Evolutionary conservation across 2,888 invertebrate species (phyloP), one percentile per base, ranked within the genome.

Genomic region (Drosophila birchii): DNA sequence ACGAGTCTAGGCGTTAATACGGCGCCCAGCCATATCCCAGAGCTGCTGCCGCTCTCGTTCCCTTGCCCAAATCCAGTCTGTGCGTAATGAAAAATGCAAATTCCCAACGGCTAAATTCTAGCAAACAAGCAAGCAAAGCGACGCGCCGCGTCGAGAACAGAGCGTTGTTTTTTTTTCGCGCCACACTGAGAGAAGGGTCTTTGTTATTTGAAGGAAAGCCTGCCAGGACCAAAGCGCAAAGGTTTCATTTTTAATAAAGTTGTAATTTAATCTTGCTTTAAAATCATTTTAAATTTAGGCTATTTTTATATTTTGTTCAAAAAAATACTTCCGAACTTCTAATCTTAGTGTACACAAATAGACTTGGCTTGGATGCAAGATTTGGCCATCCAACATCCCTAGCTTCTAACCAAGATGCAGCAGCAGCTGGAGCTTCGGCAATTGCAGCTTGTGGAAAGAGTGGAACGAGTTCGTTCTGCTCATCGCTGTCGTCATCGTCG

Each of bases 51-150:
- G 23, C 57, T 16, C 51, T 41, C 53, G 26, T 34, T 41, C 55
- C 63, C 66, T 18, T 1, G 20, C 16, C 18, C 32, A 5, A 26
- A 20, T 18, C 61, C 18, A 55, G 69, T 59, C 56, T 72, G 61
- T 85, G 84, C 82, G 90, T 90, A 90, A 90, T 90, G 91, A 90
- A 90, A 90, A 91, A 90, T 90, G 90, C 89, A 90, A 90, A 90
- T 91, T 90, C 90, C 90, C 90, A 86, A 80, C 83, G 90, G 90
- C 91, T 86, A 91, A 91, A 90, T 91, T 90, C 90, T 82, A 86
- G 84, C 91, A 90, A 91, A 87, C 86, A 87, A 88, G 88, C 83
- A 88, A 86, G 88, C 83, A 88, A 86, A 83, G 78, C 88, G 81
- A 80, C 85, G 85, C 87, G 80, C 82, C 79, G 85, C 82, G 79